These are phyloP conservation scores for Myotis findleyi DNA, from an alignment of 2,797 vertebrate genomes.

Conservation along the genomic window DNA sequence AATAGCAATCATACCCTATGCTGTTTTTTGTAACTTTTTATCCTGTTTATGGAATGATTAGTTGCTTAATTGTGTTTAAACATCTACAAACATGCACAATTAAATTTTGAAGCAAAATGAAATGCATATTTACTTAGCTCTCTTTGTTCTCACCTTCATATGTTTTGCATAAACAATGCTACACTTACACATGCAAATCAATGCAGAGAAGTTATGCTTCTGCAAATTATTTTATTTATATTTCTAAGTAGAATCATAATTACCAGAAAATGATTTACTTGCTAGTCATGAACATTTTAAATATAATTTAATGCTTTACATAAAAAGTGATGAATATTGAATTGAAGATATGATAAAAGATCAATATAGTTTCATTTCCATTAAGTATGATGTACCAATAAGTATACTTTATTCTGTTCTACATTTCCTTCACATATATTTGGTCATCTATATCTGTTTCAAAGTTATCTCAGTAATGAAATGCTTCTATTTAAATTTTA, in stretches of 20 bases:
- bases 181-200: constrained; percentile 45
- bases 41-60: neutral
- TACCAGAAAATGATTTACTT: neutral
- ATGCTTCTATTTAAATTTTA: neutral
- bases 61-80: constrained; percentile 64
- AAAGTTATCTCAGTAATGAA: constrained; percentile 21
- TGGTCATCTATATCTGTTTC: neutral
- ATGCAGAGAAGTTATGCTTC: constrained; percentile 15
- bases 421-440: constrained; percentile 28
- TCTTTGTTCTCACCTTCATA: constrained; percentile 36
- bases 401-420: neutral
- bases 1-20: neutral
- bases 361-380: neutral
- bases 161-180: constrained; percentile 57
- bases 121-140: constrained; percentile 15
- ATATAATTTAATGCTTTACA: neutral
- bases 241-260: constrained; percentile 51
- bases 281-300: constrained; percentile 2
- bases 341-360: neutral
- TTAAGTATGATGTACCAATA: neutral
- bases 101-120: constrained; percentile 60
- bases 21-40: constrained; percentile 61
- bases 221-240: constrained; percentile 63
- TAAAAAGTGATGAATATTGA: constrained; percentile 8
- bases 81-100: constrained; percentile 65